A percentile compares a stretch with the other conserved stretches of the same genome.
Conservation (phyloP, 2,888 invertebrate genomes). For the Lasioglossum malachurum region DNA sequence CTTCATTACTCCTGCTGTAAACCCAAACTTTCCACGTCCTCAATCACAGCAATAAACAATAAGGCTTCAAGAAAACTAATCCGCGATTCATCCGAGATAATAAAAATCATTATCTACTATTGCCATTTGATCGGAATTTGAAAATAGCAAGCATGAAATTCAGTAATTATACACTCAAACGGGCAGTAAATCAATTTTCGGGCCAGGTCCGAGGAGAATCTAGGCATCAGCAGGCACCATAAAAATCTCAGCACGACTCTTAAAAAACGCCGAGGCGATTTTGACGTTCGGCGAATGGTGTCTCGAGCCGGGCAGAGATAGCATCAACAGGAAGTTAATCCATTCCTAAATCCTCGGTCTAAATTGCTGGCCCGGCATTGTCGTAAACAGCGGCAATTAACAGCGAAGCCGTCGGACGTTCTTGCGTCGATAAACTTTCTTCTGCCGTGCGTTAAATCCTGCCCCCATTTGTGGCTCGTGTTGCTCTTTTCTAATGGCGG, state of each 20-base stretch:
- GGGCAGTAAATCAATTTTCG: neutral
- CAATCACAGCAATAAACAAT: neutral
- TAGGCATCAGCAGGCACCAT: neutral
- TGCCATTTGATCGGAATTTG: neutral
- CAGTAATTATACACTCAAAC: neutral
- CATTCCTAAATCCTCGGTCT: conserved; percentile 13
- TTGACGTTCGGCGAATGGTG: neutral
- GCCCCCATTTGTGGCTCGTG: conserved; percentile 12
- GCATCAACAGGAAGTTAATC: conserved; percentile 21
- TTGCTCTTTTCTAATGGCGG: conserved; percentile 48
- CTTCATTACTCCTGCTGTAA: neutral
- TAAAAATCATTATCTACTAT: neutral
- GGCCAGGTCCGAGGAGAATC: neutral
- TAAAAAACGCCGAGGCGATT: neutral
- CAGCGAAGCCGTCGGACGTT: neutral
- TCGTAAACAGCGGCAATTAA: conserved; percentile 43
- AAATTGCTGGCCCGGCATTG: neutral
- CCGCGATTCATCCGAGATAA: neutral
- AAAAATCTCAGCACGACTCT: neutral
- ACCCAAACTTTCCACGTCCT: neutral
- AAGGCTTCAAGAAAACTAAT: neutral
- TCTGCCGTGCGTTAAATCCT: conserved; percentile 14
- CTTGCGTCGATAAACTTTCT: conserved; percentile 35
- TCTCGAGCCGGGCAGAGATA: neutral
- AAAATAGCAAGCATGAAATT: neutral